These are phyloP conservation scores for Porites lobata DNA, from an alignment of 92 coral and sea anemone genomes.

Conservation along the genomic window DNA sequence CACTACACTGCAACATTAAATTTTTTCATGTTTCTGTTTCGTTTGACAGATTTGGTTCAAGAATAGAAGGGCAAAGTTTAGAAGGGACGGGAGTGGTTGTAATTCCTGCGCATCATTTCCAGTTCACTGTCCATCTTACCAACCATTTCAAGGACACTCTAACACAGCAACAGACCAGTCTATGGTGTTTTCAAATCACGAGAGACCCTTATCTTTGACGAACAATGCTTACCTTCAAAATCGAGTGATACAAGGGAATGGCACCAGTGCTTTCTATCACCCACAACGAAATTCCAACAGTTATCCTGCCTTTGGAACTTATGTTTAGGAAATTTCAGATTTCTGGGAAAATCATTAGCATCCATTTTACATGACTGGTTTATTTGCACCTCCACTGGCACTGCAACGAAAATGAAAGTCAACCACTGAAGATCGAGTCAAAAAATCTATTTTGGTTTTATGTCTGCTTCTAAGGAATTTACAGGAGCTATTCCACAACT, in stretches of 20 bases:
- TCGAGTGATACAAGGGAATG: background rate
- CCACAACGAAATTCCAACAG: background rate
- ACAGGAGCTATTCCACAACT: too few relatives aligned
- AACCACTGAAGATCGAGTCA: too few relatives aligned
- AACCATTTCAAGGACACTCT: conserved; percentile 29
- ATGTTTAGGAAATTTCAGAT: background rate
- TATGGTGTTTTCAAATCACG: conserved; percentile 1
- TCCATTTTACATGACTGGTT: background rate
- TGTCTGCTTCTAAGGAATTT: too few relatives aligned
- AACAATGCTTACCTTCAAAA: conserved; percentile 1
- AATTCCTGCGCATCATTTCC: conserved; percentile 4
- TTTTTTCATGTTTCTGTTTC: background rate
- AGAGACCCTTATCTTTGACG: conserved; percentile 14
- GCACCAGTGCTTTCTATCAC: background rate
- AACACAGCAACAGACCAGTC: background rate
- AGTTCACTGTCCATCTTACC: conserved; percentile 6
- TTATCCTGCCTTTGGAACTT: background rate
- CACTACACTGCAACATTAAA: background rate
- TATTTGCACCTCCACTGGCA: background rate
- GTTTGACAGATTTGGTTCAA: conserved; percentile 86
- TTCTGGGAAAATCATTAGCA: background rate
- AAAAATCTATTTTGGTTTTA: too few relatives aligned
- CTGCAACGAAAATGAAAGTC: too few relatives aligned
- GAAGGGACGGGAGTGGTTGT: conserved; percentile 27
- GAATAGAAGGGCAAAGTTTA: conserved; percentile 84